Conservation (phyloP, 2,113 vertebrate genomes). For the Pluvianellus socialis region DNA sequence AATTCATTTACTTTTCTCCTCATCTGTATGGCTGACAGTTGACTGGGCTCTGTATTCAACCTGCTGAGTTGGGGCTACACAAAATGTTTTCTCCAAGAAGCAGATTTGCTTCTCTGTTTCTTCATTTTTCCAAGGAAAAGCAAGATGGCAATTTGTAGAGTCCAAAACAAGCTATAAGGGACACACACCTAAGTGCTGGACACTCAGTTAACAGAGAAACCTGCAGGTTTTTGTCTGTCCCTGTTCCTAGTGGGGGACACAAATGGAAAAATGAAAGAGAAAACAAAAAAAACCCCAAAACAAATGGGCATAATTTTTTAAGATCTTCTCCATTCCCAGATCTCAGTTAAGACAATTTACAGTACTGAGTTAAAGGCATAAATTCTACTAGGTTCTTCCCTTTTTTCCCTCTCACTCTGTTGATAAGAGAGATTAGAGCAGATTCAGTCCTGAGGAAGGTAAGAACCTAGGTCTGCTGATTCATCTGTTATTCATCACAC, state of each 20-base stretch:
- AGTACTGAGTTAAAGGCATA: neutral
- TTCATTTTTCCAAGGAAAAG: neutral
- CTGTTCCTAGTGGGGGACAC: neutral
- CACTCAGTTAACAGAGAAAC: neutral
- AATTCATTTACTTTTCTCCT: neutral
- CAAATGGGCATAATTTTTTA: neutral
- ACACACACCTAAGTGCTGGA: neutral
- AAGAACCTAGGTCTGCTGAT: neutral
- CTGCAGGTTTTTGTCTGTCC: neutral
- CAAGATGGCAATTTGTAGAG: neutral
- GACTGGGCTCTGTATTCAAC: neutral
- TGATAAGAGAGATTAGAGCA: neutral
- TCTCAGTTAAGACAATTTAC: neutral
- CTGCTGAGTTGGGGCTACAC: neutral
- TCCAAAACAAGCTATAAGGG: neutral
- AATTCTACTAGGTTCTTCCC: neutral
- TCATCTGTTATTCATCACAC: neutral
- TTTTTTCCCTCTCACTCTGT: neutral
- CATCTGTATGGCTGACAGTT: rapidly evolving
- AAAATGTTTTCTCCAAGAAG: neutral
- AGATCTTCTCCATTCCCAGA: neutral
- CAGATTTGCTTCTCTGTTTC: neutral
- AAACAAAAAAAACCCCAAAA: neutral
- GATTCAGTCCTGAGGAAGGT: neutral
- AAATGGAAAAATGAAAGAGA: neutral